phyloP scores from a whole-genome alignment of 2,113 vertebrate species.

The Halcyon senegalensis region DNA sequence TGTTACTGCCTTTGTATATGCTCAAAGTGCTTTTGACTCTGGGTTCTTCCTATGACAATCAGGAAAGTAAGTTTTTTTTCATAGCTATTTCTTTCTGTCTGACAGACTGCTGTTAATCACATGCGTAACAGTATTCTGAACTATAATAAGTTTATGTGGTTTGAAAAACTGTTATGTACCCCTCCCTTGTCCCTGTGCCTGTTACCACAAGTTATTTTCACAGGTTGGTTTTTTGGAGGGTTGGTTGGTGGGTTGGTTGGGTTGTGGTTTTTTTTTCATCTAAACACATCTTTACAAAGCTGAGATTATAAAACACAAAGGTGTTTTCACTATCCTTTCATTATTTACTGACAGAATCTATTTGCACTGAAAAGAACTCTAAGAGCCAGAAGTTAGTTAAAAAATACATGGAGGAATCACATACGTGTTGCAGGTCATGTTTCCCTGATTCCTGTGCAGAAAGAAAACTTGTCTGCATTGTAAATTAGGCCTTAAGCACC shows the following conservation, averaged over 20 bases:
- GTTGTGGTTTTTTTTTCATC: neutral
- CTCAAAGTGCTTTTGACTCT: neutral
- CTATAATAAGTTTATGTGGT: neutral
- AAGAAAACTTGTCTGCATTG: neutral
- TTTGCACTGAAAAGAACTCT: neutral
- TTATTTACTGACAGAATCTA: neutral
- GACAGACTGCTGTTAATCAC: neutral
- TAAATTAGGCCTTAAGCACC: neutral
- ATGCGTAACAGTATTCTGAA: neutral
- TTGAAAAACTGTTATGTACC: neutral
- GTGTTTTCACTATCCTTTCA: neutral
- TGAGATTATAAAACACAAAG: constrained; percentile 16
- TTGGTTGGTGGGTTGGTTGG: neutral
- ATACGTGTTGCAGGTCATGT: rapidly evolving
- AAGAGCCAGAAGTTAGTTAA: neutral
- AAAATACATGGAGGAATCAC: neutral
- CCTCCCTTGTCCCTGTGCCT: neutral
- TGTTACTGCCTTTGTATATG: neutral
- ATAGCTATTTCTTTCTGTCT: neutral
- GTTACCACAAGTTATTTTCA: constrained; percentile 5
- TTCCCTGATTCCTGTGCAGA: neutral
- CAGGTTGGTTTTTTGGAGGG: neutral
- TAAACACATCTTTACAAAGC: neutral
- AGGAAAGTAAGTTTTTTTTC: neutral
- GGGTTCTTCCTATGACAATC: neutral